Evolutionary conservation across 2,797 vertebrate genomes (phyloP).

Genomic region (Limnodromus scolopaceus): DNA sequence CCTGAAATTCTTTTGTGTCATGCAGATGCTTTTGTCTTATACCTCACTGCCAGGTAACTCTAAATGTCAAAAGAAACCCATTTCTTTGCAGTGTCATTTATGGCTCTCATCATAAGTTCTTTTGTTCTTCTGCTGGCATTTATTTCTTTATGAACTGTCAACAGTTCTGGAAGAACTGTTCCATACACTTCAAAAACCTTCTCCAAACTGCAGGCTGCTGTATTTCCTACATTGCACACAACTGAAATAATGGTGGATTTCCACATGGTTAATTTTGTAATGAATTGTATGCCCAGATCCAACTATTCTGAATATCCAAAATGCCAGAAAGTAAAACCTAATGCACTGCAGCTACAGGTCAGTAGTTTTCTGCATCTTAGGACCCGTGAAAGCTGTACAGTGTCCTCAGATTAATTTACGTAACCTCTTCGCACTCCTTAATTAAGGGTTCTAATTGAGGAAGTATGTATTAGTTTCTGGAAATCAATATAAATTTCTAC

Average conservation of each 20-base stretch:
- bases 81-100: not conserved
- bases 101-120: not conserved
- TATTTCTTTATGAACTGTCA: not conserved
- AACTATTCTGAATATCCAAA: not conserved
- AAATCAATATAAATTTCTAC: not conserved
- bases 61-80: not conserved
- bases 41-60: not conserved
- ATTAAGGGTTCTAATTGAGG: not conserved
- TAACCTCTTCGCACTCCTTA: not conserved
- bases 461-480: not conserved
- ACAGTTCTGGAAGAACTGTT: not conserved
- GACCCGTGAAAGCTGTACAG: not conserved
- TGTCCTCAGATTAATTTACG: not conserved
- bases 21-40: not conserved
- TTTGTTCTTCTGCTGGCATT: not conserved
- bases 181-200: not conserved
- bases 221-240: not conserved
- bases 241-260: not conserved
- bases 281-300: not conserved
- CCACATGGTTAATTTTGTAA: not conserved
- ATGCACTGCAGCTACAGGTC: not conserved
- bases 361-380: not conserved
- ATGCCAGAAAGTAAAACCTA: not conserved
- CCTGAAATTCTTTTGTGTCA: not conserved
- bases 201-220: not conserved